A percentile compares a stretch with the other conserved stretches of the same genome.
Conservation (phyloP, 1,140 invertebrate genomes). For the Drosophila sechellia region DNA sequence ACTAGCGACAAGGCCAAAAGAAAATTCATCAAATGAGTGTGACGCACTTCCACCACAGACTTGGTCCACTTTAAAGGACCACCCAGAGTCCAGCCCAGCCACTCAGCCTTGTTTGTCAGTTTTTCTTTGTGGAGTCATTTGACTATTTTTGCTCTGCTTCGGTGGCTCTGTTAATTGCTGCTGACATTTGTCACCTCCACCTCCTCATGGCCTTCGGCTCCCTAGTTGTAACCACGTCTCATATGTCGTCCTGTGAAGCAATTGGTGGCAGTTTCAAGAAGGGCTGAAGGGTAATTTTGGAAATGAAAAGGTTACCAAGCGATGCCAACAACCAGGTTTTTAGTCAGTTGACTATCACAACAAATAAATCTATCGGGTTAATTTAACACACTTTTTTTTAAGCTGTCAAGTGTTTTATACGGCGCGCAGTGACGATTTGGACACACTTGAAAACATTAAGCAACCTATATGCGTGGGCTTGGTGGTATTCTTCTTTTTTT, state of each 20-base stretch:
- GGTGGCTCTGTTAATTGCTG: conserved; percentile 74
- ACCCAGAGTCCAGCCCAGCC: neutral
- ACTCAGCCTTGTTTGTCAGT: conserved; percentile 51
- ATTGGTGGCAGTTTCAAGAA: conserved; percentile 2
- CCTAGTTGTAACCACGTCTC: neutral
- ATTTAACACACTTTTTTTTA: neutral
- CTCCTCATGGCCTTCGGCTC: conserved; percentile 15
- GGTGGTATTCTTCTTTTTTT: too few relatives aligned
- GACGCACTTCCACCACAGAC: conserved; percentile 48
- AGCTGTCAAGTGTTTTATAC: neutral
- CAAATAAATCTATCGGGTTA: too few relatives aligned
- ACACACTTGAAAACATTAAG: neutral
- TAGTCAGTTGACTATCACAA: neutral
- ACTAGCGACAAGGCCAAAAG: conserved; percentile 76
- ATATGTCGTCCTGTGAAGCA: conserved; percentile 3
- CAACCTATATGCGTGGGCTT: too few relatives aligned
- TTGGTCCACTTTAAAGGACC: conserved; percentile 11
- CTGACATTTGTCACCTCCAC: conserved; percentile 61
- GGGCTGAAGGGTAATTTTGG: conserved; percentile 14
- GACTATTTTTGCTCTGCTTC: conserved; percentile 51
- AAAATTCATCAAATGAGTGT: conserved; percentile 69
- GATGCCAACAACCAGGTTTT: neutral
- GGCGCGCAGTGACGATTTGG: neutral
- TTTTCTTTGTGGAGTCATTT: conserved; percentile 68
- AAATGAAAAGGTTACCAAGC: conserved; percentile 1